Evolutionary conservation across 2,113 vertebrate genomes (phyloP), one percentile per base, ranked within the genome.

Genomic region (Xyliphius kryptos): DNA sequence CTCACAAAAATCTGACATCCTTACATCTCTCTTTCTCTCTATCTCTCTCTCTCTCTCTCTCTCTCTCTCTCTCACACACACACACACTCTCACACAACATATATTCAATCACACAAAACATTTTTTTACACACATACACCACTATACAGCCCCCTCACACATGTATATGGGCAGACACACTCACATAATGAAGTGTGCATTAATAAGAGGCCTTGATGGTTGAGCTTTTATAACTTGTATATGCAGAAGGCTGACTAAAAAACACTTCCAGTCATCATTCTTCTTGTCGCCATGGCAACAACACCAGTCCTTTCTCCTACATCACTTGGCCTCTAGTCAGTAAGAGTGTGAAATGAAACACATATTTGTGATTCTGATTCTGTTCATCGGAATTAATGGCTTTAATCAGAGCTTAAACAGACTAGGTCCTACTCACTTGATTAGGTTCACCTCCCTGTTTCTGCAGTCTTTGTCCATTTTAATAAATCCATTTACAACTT

Each of bases 191-290:
- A 21, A 17, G 16, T 43, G 9, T 32, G 51, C 21, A 32, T 22
- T 21, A 43, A 59, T 41, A 58, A 44, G 56, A 50, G 44, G 49
- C 37, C 12, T 62, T 26, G 19, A 49, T 62, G 52, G 44, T 40
- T 44, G 43, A 43, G 56, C 56, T 59, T 32, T 47, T 46, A 43
- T 59, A 43, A 22, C 41, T n/a, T 59, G 56, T 47, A 14, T 59
- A 22, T 59, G 56, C 21, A 22, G 56, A 47, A 43, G 26, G 43
- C 56, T 59, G 56, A 59, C 56, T 68, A 13, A 62, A 68, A 49
- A 61, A 48, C 48, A 59, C 48, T 60, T 60, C 40, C 52, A 60
- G 49, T 56, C 43, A 56, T 60, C 63, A 57, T 56, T 48, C 19
- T 38, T 56, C 52, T 36, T 20, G 57, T 68, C 53, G 50, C 50